Percentiles rank a stretch among this genome's conserved stretches.
Evolutionary conservation across 2,113 vertebrate species (phyloP).

Genomic region (Ceratotherium simum): DNA sequence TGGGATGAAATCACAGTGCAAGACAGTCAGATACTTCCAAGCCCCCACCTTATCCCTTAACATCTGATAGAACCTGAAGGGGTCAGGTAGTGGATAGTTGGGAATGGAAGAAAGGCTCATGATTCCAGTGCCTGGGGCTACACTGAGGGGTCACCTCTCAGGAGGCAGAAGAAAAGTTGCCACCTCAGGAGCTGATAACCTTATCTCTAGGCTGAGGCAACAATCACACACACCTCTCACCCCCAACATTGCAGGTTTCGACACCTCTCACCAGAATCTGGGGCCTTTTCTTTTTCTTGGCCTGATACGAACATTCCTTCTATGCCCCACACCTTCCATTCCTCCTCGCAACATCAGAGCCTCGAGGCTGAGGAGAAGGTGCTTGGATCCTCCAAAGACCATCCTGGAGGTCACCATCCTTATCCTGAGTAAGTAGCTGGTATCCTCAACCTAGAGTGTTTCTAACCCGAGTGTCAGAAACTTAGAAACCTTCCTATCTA

Average conservation of each 20-base stretch:
- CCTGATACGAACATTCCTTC: neutral
- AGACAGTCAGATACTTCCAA: neutral
- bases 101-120: neutral
- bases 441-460: neutral
- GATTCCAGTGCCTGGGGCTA: neutral
- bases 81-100: neutral
- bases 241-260: neutral
- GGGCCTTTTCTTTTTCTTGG: neutral
- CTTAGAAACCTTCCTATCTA: neutral
- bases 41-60: neutral
- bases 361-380: neutral
- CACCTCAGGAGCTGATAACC: neutral
- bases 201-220: neutral
- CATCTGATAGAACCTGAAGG: neutral
- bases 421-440: constrained; percentile 1
- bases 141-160: neutral
- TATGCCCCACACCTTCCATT: neutral
- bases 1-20: neutral
- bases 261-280: neutral
- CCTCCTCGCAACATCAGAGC: neutral
- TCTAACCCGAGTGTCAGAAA: neutral
- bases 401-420: neutral
- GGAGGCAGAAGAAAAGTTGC: neutral
- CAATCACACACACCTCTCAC: neutral
- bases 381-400: neutral